Base-by-base conservation (phyloP, 2,113 vertebrate species). In the Tenebrosternarchus preto region DNA sequence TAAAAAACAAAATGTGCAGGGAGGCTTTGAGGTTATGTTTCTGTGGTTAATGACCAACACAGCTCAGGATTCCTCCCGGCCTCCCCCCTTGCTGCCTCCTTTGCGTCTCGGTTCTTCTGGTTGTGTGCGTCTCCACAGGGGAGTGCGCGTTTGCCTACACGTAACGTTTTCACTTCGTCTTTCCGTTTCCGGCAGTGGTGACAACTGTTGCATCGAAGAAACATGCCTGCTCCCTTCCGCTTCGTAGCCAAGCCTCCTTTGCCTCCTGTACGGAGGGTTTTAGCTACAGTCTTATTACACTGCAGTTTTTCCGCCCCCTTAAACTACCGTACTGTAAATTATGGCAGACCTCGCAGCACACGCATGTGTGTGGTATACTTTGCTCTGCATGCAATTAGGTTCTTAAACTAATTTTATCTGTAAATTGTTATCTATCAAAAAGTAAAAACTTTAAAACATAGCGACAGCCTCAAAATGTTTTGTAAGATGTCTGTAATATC, bases 171-270 rank as follows among this genome's bases (percentile, higher is more conserved):
- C 33, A n/a, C n/a, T 67, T 27, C 77, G 57, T 63, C 63, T 73
- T 72, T 77, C 60, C 70, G 55, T 57, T 67, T n/a, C 69, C 76
- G 20, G 27, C 53, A 24, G 27, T 75, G 27, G 7, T 39, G 63
- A 59, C 71, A n/a, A 75, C 60, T 5, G 68, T n/a, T 43, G 70
- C 27, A 36, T 22, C 33, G 53, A 29, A 73, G 68, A 81, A 75
- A 72, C 72, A 69, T 73, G 63, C 59, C 70, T 56, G 33, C 24
- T 72, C 82, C 72, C 68, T 82, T 78, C 69, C 76, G 76, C 33
- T n/a, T 85, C 56, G 46, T 63, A 50, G 63, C 17, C 16, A 19
- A 20, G 69, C 56, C 63, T 36, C 71, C 71, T 27, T 67, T 68
- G 67, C 79, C 70, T 63, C 24, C 33, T 31, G 63, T 25, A 75